Base-by-base conservation (phyloP, 92 coral and sea anemone species). In the Porites rus region DNA sequence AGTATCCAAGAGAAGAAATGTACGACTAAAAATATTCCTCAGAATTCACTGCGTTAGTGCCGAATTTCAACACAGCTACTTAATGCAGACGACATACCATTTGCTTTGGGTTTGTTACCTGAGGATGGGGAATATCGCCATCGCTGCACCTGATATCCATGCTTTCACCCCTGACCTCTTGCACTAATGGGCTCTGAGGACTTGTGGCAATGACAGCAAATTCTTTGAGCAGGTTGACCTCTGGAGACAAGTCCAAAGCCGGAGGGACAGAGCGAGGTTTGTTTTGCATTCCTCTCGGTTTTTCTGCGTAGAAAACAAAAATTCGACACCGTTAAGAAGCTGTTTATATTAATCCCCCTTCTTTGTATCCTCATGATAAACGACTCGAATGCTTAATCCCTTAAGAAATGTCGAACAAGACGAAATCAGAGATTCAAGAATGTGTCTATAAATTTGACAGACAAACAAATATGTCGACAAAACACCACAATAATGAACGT, bases 141-240 rank as follows among this genome's bases (percentile, higher is more conserved):
- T 74, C 78, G 64, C 73, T 74, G 78, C 91, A 75, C 20, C 87
- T 79, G 84, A 60, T 78, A 50, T 85, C 87, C 58, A 65, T 76
- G 67, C 61, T 72, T 21, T 75, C 87, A 17, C 91, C 98, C 69
- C 82, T 81, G 69, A 90, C 90, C 78, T 90, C 89, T 70, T 88
- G 95, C 65, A 97, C 94, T 86, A 97, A 74, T 28, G 99, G 99
- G 76, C 98, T 95, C 76, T 97, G 94, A 0, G 98, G 99, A 21
- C 99, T 93, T 6, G 99, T 97, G 22, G 99, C 99, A 53, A 95
- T 90, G 61, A 88, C 82, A 4, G 99, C 99, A 69, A 97, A 97
- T 93, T 97, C 99, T 9, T 92, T 91, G 16, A 97, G 78, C 28
- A 96, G 87, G 74, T 88, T 94, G 51, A 92, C 88, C 19, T 90